phyloP scores from a whole-genome alignment of 1,140 invertebrate genomes.

The Drosophila lacteicornis region DNA sequence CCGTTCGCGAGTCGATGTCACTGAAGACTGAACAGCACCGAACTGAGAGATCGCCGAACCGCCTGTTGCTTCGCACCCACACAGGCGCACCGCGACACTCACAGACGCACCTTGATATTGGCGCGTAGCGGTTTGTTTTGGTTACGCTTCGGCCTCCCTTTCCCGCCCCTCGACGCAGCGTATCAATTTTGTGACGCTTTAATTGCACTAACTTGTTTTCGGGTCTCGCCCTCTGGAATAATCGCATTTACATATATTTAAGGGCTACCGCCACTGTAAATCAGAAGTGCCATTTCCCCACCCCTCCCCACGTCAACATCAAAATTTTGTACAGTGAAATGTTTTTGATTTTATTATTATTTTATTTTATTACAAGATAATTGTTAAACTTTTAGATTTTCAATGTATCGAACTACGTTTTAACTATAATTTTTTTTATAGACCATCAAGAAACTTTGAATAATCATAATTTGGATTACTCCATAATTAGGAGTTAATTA shows the following conservation, averaged over 20 bases:
- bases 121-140: conserved; percentile 36
- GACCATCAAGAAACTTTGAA: too few species aligned
- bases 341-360: background rate
- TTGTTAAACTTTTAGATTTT: too few species aligned
- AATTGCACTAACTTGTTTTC: conserved; percentile 49
- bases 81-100: conserved; percentile 36
- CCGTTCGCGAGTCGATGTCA: conserved; percentile 59
- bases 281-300: background rate
- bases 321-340: background rate
- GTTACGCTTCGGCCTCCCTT: conserved; percentile 24
- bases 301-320: background rate
- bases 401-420: too few species aligned
- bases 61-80: conserved; percentile 68
- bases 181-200: conserved; percentile 7
- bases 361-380: too few species aligned
- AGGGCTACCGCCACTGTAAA: conserved; percentile 1
- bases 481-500: too few species aligned
- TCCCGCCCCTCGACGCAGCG: background rate
- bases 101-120: conserved; percentile 14
- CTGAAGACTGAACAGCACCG: conserved; percentile 59
- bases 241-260: background rate
- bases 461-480: too few species aligned
- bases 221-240: conserved; percentile 1
- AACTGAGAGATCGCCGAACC: conserved; percentile 55
- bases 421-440: too few species aligned